phyloP scores from a whole-genome alignment of 2,888 invertebrate species.

The Phortica magna region DNA sequence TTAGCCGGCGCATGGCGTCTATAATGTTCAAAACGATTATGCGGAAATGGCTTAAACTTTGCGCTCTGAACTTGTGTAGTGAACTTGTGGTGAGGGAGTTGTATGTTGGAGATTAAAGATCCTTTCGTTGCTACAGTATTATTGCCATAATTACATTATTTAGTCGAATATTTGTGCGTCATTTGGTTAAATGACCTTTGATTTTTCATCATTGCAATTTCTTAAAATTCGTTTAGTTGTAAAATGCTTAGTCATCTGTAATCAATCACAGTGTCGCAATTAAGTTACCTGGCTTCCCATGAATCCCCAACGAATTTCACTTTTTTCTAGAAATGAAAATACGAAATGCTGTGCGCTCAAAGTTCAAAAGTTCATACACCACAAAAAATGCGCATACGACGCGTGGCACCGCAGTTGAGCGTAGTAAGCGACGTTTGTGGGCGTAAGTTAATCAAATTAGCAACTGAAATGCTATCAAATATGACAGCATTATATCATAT shows the following conservation, averaged over 20 bases:
- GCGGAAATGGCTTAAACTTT: background rate
- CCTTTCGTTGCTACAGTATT: too few species aligned
- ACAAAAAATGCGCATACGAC: background rate
- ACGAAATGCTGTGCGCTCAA: background rate
- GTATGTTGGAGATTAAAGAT: too few species aligned
- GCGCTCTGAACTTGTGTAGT: too few species aligned
- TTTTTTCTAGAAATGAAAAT: background rate
- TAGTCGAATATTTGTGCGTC: too few species aligned
- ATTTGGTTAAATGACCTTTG: too few species aligned
- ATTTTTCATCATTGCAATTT: too few species aligned
- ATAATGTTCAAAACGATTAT: background rate
- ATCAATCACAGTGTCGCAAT: constrained; percentile 6
- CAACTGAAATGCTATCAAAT: background rate
- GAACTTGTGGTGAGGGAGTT: too few species aligned
- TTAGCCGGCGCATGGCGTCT: background rate
- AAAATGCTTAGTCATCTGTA: background rate
- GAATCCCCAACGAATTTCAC: background rate
- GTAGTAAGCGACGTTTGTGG: background rate
- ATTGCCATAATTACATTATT: too few species aligned
- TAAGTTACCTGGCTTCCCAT: background rate
- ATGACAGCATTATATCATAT: background rate
- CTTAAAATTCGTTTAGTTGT: background rate
- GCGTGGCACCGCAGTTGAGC: background rate
- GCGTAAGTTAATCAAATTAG: background rate
- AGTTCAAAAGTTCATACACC: background rate